Evolutionary conservation across 2,888 invertebrate species (phyloP).

Genomic region (Chironomus riparius): DNA sequence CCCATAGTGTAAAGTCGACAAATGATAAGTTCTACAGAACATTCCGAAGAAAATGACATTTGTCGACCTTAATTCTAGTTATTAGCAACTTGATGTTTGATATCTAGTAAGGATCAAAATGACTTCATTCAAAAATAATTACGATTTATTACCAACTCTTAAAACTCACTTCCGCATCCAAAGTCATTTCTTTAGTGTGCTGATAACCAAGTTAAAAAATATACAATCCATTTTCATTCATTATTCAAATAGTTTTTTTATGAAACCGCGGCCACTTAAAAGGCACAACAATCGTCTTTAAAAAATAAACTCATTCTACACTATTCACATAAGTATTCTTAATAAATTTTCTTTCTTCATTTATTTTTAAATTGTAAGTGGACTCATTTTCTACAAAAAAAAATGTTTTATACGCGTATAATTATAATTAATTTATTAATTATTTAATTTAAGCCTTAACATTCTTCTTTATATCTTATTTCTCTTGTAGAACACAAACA

Average conservation of each 20-base stretch:
- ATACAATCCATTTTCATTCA: too few relatives aligned
- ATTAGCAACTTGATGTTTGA: too few relatives aligned
- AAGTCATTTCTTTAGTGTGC: too few relatives aligned
- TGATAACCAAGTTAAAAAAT: too few relatives aligned
- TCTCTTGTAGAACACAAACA: background rate
- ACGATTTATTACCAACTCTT: too few relatives aligned
- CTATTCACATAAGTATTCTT: background rate
- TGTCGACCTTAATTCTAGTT: too few relatives aligned
- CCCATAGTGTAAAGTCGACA: too few relatives aligned
- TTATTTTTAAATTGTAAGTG: background rate
- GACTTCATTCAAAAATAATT: too few relatives aligned
- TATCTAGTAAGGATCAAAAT: too few relatives aligned
- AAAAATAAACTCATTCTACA: slow-evolving; percentile 4
- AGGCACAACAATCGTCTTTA: slow-evolving; percentile 7
- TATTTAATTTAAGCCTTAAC: background rate
- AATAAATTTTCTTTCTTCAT: background rate
- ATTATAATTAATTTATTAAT: background rate
- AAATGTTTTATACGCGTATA: background rate
- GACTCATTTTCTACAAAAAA: background rate
- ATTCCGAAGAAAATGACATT: too few relatives aligned
- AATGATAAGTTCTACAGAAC: too few relatives aligned
- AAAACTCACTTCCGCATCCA: too few relatives aligned
- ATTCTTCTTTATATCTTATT: background rate
- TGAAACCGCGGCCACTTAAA: background rate
- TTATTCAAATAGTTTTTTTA: background rate